phyloP scores from a whole-genome alignment of 2,888 invertebrate species.

The Actias luna region DNA sequence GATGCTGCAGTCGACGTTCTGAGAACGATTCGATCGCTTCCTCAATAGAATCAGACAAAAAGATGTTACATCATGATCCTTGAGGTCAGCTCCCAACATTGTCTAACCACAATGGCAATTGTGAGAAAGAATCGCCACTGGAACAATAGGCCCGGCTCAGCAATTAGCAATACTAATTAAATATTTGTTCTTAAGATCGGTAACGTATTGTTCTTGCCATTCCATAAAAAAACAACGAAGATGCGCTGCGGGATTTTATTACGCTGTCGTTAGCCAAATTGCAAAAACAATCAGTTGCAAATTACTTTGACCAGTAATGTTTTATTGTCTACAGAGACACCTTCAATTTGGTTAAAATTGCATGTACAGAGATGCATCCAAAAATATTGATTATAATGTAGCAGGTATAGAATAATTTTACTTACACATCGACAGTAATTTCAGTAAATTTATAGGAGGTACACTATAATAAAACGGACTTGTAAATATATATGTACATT shows the following conservation, averaged over 20 bases:
- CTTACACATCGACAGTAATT: too few species aligned
- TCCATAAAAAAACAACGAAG: slow-evolving; percentile 50
- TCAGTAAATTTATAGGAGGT: too few species aligned
- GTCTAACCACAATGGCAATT: slow-evolving; percentile 76
- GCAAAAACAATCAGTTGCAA: slow-evolving; percentile 14
- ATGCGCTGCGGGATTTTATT: slow-evolving; percentile 31
- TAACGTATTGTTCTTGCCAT: slow-evolving; percentile 46
- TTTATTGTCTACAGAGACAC: too few species aligned
- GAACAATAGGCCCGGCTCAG: slow-evolving; percentile 68
- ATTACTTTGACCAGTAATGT: too few species aligned
- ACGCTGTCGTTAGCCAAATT: neutral
- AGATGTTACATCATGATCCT: slow-evolving; percentile 61
- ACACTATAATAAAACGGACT: too few species aligned
- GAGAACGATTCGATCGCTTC: slow-evolving; percentile 45
- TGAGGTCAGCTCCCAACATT: slow-evolving; percentile 79
- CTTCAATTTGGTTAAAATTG: too few species aligned
- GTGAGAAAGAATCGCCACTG: slow-evolving; percentile 69
- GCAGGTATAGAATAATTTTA: too few species aligned
- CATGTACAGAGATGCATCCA: too few species aligned
- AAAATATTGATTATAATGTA: too few species aligned
- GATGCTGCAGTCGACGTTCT: slow-evolving; percentile 35
- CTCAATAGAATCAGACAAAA: slow-evolving; percentile 43
- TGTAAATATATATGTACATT: too few species aligned
- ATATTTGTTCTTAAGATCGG: slow-evolving; percentile 58
- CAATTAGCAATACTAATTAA: slow-evolving; percentile 76